Evolutionary conservation across 2,113 vertebrate genomes (phyloP), one percentile per base, ranked within the genome.

Genomic region (Gasterosteus aculeatus): DNA sequence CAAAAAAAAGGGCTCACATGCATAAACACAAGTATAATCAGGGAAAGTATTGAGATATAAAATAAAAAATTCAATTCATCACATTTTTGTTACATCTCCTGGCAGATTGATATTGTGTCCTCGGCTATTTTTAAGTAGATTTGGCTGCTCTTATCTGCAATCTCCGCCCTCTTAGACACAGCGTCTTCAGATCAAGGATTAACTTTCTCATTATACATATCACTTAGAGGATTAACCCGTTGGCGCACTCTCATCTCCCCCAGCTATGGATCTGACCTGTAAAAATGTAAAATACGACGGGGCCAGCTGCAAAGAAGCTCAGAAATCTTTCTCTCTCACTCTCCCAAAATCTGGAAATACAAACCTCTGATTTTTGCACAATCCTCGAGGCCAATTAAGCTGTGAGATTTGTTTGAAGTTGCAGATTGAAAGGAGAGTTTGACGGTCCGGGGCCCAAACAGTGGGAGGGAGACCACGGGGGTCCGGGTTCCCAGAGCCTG

Each of bases 401-500:
- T 79, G 80, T 81, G 82, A 64, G 86, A 82, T 75, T 49, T 77
- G 82, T 88, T 92, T 93, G 90, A 92, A 93, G 92, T 91, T 8
- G 64, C 4, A 39, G 57, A 72, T 69, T 83, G 79, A 87, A 89
- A 86, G 69, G 69, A 63, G 74, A 79, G 84, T 71, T 72, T 29
- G 51, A 29, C 3, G 35, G 31, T 85, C 77, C 26, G 11, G 3
- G 64, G 72, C 58, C 71, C 26, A 58, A 77, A 77, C 78, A 79
- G 75, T 58, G 81, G 22, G 62, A 74, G 83, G 15, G 80, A 88
- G 87, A 89, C 89, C 85, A 75, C 88, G 79, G 91, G 92, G 91
- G 91, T 92, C 88, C 88, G 79, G 85, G 84, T 93, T 94, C 93
- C 92, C 93, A 92, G 89, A 89, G 90, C 79, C 86, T 80, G 88